phyloP scores from a whole-genome alignment of 2,888 invertebrate species.

The Loripinus fragilis region DNA sequence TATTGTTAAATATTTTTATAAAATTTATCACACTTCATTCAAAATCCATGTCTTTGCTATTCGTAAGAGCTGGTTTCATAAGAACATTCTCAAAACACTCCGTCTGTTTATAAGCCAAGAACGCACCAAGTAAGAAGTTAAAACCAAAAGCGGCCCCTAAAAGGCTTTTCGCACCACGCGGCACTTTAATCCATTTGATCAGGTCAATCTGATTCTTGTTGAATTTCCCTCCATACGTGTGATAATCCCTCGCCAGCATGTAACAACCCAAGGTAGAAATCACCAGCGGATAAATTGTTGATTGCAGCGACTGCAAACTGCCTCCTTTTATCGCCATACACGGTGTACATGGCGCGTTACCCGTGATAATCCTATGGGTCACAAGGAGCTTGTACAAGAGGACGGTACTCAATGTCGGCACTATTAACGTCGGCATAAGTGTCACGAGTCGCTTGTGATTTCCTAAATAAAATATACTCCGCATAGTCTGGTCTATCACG shows the following conservation, averaged over 20 bases:
- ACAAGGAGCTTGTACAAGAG: not conserved
- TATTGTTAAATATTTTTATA: no score
- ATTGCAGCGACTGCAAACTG: not conserved
- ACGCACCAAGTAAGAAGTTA: not conserved
- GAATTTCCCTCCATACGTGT: conserved; percentile 8
- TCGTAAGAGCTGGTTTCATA: not conserved
- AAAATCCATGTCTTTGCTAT: no score
- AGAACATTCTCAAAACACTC: not conserved
- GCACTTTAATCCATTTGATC: not conserved
- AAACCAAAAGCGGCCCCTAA: not conserved
- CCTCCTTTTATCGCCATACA: conserved; percentile 24
- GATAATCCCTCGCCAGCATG: not conserved
- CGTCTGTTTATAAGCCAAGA: not conserved
- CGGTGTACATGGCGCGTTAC: not conserved
- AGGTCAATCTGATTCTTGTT: not conserved
- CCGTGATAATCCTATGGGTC: not conserved
- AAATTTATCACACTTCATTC: no score
- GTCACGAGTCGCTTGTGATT: not conserved
- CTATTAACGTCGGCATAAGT: not conserved
- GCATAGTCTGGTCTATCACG: not conserved
- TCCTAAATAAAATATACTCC: not conserved
- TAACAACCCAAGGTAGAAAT: conserved; percentile 3
- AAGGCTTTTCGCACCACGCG: not conserved
- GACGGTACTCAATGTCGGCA: not conserved
- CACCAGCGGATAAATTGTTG: conserved; percentile 8